Evolutionary conservation across 1,140 invertebrate genomes (phyloP).

Genomic region (Brachystomella parvula): DNA sequence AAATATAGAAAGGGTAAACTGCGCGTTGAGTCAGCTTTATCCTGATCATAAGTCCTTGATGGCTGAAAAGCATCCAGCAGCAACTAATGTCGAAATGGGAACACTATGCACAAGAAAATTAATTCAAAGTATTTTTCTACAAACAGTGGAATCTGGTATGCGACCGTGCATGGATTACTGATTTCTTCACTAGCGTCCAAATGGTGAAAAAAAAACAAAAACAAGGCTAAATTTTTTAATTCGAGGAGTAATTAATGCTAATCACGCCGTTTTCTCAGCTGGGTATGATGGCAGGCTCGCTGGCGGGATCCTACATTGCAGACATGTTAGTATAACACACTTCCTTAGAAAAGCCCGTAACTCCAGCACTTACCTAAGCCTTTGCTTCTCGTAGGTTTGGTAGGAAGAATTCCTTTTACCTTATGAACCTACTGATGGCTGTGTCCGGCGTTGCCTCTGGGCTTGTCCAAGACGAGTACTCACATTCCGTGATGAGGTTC

Average conservation of each 20-base stretch:
- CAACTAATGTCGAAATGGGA: no score
- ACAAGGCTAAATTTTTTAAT: no score
- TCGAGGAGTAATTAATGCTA: no score
- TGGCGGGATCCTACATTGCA: constrained; percentile 18
- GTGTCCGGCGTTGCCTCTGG: constrained; percentile 17
- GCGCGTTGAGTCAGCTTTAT: no score
- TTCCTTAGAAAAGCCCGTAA: neutral
- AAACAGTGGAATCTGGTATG: constrained; percentile 28
- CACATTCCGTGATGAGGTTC: neutral
- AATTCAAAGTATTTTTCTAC: no score
- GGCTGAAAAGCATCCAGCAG: no score
- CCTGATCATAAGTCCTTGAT: no score
- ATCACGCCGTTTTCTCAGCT: no score
- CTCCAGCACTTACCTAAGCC: neutral
- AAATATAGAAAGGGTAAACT: no score
- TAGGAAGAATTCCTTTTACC: constrained; percentile 18
- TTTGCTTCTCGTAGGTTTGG: constrained; percentile 19
- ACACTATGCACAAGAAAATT: no score
- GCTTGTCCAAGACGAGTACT: constrained; percentile 15
- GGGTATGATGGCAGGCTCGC: constrained; percentile 21
- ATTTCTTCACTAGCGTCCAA: constrained; percentile 29
- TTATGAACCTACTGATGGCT: constrained; percentile 21
- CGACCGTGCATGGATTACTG: constrained; percentile 21
- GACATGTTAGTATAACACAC: constrained; percentile 14
- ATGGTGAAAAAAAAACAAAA: constrained; percentile 24